These are phyloP conservation scores for Siphamia tubifer DNA, from an alignment of 2,113 vertebrate species.

Conservation along the genomic window DNA sequence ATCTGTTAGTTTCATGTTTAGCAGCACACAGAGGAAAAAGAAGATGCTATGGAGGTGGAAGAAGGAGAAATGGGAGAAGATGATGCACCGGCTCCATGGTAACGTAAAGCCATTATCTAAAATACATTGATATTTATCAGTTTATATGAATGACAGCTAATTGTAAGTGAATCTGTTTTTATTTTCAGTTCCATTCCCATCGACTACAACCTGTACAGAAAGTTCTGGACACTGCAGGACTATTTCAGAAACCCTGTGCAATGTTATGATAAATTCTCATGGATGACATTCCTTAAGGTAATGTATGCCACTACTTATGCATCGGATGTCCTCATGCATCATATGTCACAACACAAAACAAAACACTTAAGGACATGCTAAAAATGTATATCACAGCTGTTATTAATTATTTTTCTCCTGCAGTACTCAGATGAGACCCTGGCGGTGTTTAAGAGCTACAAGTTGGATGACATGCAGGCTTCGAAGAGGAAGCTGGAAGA, in stretches of 20 bases:
- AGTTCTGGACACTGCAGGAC: conserved; percentile 99
- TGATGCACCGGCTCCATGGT: conserved; percentile 91
- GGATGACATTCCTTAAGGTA: conserved; percentile 98
- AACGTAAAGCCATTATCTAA: background rate
- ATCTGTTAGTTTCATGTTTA: background rate
- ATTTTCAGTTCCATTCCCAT: conserved; percentile 92
- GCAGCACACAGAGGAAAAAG: conserved; percentile 90
- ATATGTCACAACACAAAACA: background rate
- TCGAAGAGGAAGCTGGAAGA: conserved; percentile 95
- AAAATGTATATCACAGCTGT: background rate
- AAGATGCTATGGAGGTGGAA: conserved; percentile 95
- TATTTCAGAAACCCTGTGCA: conserved; percentile 97
- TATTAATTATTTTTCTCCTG: background rate
- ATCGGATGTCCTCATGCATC: background rate
- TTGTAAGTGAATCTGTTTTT: background rate
- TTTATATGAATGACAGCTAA: too few relatives aligned
- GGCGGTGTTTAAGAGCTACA: conserved; percentile 97
- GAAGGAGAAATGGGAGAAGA: conserved; percentile 99
- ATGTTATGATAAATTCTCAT: conserved; percentile 96
- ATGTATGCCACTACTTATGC: conserved; percentile 3
- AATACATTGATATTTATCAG: too few relatives aligned
- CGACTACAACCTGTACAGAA: conserved; percentile 98
- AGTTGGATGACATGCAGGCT: conserved; percentile 96
- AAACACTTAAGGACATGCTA: too few relatives aligned
- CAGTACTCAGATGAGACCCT: conserved; percentile 97